Evolutionary conservation across 2,797 vertebrate genomes (phyloP), one percentile per base, ranked within the genome.

Genomic region (Alosa sapidissima): DNA sequence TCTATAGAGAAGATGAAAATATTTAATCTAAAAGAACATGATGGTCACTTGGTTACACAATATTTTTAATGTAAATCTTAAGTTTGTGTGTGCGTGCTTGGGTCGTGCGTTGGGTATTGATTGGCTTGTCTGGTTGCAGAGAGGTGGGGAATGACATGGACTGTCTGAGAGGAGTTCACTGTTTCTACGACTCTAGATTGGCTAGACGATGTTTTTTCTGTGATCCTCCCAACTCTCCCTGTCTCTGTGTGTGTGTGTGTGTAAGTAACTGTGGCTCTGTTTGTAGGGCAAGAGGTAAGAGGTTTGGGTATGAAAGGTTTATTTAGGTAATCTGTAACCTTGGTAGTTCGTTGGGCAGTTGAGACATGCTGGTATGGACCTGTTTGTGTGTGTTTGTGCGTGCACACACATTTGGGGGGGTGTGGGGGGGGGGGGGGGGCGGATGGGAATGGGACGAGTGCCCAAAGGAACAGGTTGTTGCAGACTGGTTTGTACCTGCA

Each of bases 231-330:
- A 75, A 45, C 2, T 75, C 24, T 45, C 28, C 33, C 28, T 28
- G 4, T 36, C 62, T 28, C 62, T 28, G 9, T 36, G 2, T 68
- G 6, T 68, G 8, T 28, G 6, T 24, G 28, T 72, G 60, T 62
- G 60, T 62, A 28, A 4, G 62, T 65, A 3, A 2, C 8, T 65
- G 24, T n/a, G 7, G 62, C 62, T 33, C 24, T 33, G 62, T 41
- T 75, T 75, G 68, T 41, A 36, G 68, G 5, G 36, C 36, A 75
- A 75, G 36, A 41, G 68, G 7, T 75, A 75, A 75, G 36, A 41
- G 68, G 7, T 75, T 65, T 75, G 13, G 16, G 72, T 78, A 78
- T 78, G 36, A 78, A 78, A 47, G 72, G 41, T 47, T 78, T 78
- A 19, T 21, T 45, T 45, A 78, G 41, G 72, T 78, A 78, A 78